Base-by-base conservation (phyloP, 2,113 vertebrate species). In the Camelus bactrianus region DNA sequence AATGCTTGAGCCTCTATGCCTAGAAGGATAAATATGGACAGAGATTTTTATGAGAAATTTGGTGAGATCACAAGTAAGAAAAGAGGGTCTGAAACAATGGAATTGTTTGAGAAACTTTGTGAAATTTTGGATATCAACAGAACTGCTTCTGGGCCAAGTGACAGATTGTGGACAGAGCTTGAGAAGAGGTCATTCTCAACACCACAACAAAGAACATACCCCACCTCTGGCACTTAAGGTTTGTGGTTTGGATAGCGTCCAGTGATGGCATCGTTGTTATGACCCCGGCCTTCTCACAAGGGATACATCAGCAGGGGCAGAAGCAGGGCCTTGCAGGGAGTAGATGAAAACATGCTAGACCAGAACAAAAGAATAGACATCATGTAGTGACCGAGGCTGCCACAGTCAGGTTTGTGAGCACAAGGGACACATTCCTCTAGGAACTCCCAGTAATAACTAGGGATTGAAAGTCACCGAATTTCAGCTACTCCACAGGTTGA, bases 231-330 rank as follows among this genome's bases (percentile, higher is more conserved):
- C 70, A 38, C 13, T 82, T 24, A 24, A 69, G 3, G 28, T 3
- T 62, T 8, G 14, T 5, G 9, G 8, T 42, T 77, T 48, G 8
- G 16, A 5, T 26, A 16, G 1, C 0, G 0, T 79, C 35, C 26
- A 50, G 20, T 35, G 17, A 16, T 20, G 91, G 35, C 2, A 26
- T 32, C 14, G 54, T 22, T 28, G 28, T 10, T 14, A 22, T 48
- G 32, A 56, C 6, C 28, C n/a, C 15, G 30, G 28, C 38, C 12
- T 72, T 42, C 75, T 75, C 24, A n/a, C 8, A 19, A 24, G 1
- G 15, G 14, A 9, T 17, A 28, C 19, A 26, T 30, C n/a, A 32
- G 7, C 16, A 65, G 35, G 13, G 11, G 22, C 50, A 79, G 35
- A 82, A 83, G 17, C 14, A 0, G 30, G 19, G 2, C 14, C 3